Evolutionary conservation across 2,888 invertebrate species (phyloP).

Genomic region (Idaea dimidiata): DNA sequence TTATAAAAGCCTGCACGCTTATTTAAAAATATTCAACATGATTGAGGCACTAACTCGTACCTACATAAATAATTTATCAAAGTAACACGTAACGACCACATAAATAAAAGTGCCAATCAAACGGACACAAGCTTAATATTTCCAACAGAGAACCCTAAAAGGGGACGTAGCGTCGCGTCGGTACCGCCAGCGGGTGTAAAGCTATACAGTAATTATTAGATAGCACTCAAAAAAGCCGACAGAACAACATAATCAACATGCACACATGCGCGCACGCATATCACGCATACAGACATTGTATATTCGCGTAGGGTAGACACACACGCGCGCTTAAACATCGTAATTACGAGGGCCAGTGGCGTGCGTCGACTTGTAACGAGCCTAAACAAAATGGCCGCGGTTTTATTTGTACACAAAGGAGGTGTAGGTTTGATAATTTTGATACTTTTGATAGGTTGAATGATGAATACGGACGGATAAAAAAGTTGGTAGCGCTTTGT

Average conservation of each 20-base stretch:
- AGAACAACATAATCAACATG: slow-evolving; percentile 38
- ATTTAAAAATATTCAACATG: not conserved
- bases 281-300: slow-evolving; percentile 19
- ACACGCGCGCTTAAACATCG: slow-evolving; percentile 45
- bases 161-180: slow-evolving; percentile 24
- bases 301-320: slow-evolving; percentile 29
- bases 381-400: slow-evolving; percentile 38
- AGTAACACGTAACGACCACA: not conserved
- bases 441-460: slow-evolving; percentile 51
- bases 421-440: slow-evolving; percentile 56
- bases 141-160: slow-evolving; percentile 29
- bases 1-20: too few relatives aligned
- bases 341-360: slow-evolving; percentile 77
- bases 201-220: slow-evolving; percentile 78
- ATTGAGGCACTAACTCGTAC: not conserved
- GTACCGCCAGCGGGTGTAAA: slow-evolving; percentile 62
- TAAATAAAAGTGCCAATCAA: slow-evolving; percentile 18
- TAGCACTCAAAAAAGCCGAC: slow-evolving; percentile 76
- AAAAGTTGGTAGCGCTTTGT: slow-evolving; percentile 37
- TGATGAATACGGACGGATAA: slow-evolving; percentile 45
- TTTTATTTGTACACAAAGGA: slow-evolving; percentile 43
- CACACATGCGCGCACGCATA: slow-evolving; percentile 22
- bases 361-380: slow-evolving; percentile 78
- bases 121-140: not conserved
- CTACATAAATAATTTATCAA: not conserved